Evolutionary conservation across 2,113 vertebrate species (phyloP), one percentile per base, ranked within the genome.

Genomic region (Pycnonotus jocosus): DNA sequence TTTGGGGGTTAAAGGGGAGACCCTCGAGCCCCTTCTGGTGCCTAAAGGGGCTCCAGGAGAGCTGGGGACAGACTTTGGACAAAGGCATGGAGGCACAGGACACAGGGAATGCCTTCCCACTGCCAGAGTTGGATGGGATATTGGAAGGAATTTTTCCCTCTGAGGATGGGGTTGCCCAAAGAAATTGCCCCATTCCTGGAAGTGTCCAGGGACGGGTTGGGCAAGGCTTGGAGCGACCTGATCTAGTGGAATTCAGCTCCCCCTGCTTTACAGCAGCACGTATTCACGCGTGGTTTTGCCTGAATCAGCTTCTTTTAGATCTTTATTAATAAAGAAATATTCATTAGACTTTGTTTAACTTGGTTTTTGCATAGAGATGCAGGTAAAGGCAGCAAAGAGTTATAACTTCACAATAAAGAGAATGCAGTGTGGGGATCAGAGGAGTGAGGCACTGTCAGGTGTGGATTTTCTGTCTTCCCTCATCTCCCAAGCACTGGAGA

Each of bases 191-290:
- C 47, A 1, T 47, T 54, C 48, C 74, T 87, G 40, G 28, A 30
- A 35, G 3, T 35, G 57, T 42, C 44, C 58, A 12, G 27, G 11
- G 7, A 21, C 31, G 31, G 11, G 17, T 23, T 42, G 57, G 51
- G 11, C 11, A 42, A 57, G 15, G 25, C 44, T 50, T 42, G 51
- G 50, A 57, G 50, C 21, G 35, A 1, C 6, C 25, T 40, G 25
- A 14, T 4, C 7, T 22, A 0, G 35, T 50, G 58, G 50, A 33
- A 61, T 35, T 42, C 5, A 30, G 18, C 50, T 40, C 0, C 31
- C n/a, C 22, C 7, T 51, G 45, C 73, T 30, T 37, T n/a, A 1
- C 0, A 40, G 35, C 15, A 15, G 53, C 14, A 14, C 13, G 0
- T 60, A 14, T 21, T 60, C 51, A 7, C 48, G 60, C 27, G 0